Percentiles rank a stretch among this genome's conserved stretches.
phyloP scores from a whole-genome alignment of 2,888 invertebrate species.

The Drosophila quinaria region DNA sequence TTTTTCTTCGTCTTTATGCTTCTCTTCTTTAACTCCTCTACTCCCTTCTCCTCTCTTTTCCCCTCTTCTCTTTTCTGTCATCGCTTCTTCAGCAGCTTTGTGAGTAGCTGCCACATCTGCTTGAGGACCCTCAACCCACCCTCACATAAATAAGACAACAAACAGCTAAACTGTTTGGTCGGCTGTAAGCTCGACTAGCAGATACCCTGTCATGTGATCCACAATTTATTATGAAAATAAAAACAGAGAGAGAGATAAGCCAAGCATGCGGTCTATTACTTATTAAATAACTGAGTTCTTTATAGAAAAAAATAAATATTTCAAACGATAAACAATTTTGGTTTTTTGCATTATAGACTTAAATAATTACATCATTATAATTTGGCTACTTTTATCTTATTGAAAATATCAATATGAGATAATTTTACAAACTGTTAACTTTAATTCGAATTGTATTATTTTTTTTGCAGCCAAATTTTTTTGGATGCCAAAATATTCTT shows the following conservation, averaged over 20 bases:
- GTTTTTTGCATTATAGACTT: too few species aligned
- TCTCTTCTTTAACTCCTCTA: too few species aligned
- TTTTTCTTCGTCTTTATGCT: background rate
- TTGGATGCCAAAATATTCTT: too few species aligned
- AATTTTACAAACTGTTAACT: too few species aligned
- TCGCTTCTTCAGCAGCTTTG: constrained; percentile 2
- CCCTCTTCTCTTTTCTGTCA: background rate
- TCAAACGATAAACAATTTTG: too few species aligned
- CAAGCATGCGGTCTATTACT: background rate
- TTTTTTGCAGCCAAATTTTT: too few species aligned
- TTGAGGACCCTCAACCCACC: constrained; percentile 28
- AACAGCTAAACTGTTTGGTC: background rate
- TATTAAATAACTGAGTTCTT: background rate
- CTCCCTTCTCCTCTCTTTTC: too few species aligned
- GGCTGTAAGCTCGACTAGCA: background rate
- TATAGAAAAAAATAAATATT: background rate
- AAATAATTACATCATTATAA: too few species aligned
- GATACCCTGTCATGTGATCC: constrained; percentile 7
- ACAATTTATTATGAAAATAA: background rate
- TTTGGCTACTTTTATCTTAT: too few species aligned
- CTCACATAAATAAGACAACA: constrained; percentile 36
- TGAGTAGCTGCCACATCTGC: constrained; percentile 28
- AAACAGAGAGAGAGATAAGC: background rate
- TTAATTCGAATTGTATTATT: too few species aligned
- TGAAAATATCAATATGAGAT: too few species aligned